Conservation (phyloP, 2,888 invertebrate genomes). For the Orthosia cruda region DNA sequence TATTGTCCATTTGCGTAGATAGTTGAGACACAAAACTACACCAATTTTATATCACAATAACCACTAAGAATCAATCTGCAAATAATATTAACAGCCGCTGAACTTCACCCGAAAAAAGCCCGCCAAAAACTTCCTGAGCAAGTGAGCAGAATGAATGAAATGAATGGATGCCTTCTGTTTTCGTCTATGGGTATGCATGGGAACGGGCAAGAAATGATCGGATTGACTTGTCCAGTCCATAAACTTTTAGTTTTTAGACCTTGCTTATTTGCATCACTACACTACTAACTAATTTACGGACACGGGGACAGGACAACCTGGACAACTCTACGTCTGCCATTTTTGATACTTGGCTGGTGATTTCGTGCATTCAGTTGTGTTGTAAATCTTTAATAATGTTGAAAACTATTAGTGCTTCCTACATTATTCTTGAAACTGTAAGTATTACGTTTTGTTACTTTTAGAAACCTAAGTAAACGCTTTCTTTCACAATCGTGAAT, state of each 20-base stretch:
- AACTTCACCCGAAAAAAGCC: too few species aligned
- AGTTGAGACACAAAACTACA: too few species aligned
- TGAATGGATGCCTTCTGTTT: background rate
- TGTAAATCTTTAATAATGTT: conserved; percentile 58
- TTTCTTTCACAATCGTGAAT: conserved; percentile 4
- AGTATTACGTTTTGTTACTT: conserved; percentile 52
- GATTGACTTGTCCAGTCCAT: background rate
- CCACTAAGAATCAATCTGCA: too few species aligned
- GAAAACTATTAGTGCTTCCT: conserved; percentile 51
- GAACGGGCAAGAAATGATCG: background rate
- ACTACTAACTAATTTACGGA: background rate
- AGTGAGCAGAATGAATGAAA: background rate
- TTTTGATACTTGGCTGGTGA: conserved; percentile 25
- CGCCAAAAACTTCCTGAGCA: too few species aligned
- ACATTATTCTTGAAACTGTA: conserved; percentile 66
- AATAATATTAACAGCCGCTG: too few species aligned
- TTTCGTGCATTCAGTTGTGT: conserved; percentile 16
- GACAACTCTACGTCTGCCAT: conserved; percentile 31
- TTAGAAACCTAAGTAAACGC: background rate
- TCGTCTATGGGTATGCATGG: background rate
- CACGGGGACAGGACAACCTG: background rate
- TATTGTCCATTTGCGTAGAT: too few species aligned
- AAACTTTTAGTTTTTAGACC: too few species aligned
- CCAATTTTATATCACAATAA: too few species aligned
- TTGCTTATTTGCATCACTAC: background rate